These are phyloP conservation scores for Drosophila trapezifrons DNA, from an alignment of 1,140 invertebrate genomes.

Conservation along the genomic window DNA sequence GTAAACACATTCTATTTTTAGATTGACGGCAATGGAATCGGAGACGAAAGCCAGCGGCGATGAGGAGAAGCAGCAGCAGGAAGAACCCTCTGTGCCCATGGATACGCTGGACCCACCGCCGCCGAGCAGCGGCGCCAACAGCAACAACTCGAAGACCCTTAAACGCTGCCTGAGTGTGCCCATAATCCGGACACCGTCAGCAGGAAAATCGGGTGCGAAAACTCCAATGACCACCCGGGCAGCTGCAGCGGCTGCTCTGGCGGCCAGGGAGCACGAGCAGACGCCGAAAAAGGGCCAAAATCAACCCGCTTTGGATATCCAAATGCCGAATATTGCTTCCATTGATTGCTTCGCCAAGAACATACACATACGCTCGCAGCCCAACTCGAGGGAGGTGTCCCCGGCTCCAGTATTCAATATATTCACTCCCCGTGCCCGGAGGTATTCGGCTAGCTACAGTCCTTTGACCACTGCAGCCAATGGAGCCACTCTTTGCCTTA, in stretches of 20 bases:
- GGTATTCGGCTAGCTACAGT: slow-evolving; percentile 94
- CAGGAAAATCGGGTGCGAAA: slow-evolving; percentile 36
- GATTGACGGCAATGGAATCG: slow-evolving; percentile 63
- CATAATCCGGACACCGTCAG: slow-evolving; percentile 87
- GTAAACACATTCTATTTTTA: slow-evolving; percentile 40
- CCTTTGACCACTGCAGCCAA: slow-evolving; percentile 78
- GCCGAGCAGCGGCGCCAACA: slow-evolving; percentile 77
- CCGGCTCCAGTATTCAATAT: slow-evolving; percentile 86
- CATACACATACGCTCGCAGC: slow-evolving; percentile 75
- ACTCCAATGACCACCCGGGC: slow-evolving; percentile 80
- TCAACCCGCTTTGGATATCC: slow-evolving; percentile 20
- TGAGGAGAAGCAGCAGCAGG: slow-evolving; percentile 37
- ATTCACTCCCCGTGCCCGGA: slow-evolving; percentile 88
- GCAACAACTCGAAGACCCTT: slow-evolving; percentile 85
- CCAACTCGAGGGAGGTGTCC: slow-evolving; percentile 75
- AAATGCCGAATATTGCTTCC: slow-evolving; percentile 33
- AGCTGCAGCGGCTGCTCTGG: slow-evolving; percentile 83
- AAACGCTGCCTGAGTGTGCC: slow-evolving; percentile 93
- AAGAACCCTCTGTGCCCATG: slow-evolving; percentile 45
- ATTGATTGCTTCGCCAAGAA: slow-evolving; percentile 66
- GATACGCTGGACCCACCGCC: slow-evolving; percentile 68
- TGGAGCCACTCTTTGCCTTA: slow-evolving; percentile 87
- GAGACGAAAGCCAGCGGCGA: slow-evolving; percentile 49
- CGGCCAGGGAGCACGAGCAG: slow-evolving; percentile 65
- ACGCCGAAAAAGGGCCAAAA: slow-evolving; percentile 65